Evolutionary conservation across 2,888 invertebrate species (phyloP).

Genomic region (Alitta virens): DNA sequence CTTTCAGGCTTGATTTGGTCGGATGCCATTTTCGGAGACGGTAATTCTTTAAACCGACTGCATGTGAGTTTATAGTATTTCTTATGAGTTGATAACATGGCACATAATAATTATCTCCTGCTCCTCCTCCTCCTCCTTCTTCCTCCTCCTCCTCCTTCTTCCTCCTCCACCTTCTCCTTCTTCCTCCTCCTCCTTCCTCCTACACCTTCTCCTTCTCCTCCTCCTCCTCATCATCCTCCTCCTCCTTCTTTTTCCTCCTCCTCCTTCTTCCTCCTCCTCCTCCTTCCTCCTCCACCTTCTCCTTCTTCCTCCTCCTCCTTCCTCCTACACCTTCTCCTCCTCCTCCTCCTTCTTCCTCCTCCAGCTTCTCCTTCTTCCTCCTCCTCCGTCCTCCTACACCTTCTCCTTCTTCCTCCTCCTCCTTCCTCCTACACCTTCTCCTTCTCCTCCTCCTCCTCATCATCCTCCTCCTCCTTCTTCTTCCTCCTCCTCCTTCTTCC

Average conservation of each 20-base stretch:
- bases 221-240: no score
- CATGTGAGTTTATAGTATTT: background rate
- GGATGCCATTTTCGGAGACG: no score
- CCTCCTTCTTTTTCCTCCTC: background rate
- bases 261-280: constrained; percentile 3
- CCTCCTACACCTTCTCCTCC: no score
- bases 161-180: constrained; percentile 10
- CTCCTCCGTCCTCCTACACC: no score
- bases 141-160: constrained; percentile 9
- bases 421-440: no score
- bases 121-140: background rate
- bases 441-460: no score
- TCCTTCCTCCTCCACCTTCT: constrained; percentile 2
- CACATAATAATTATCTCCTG: background rate
- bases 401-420: background rate
- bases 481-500: background rate
- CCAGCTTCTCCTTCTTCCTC: constrained; percentile 1
- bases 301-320: background rate
- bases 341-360: background rate
- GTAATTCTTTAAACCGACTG: no score
- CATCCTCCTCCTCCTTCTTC: no score
- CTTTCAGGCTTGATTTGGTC: no score
- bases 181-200: no score
- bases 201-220: no score
- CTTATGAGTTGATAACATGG: background rate